Evolutionary conservation across 1,140 invertebrate genomes (phyloP).

Genomic region (Heliconius hermathena): DNA sequence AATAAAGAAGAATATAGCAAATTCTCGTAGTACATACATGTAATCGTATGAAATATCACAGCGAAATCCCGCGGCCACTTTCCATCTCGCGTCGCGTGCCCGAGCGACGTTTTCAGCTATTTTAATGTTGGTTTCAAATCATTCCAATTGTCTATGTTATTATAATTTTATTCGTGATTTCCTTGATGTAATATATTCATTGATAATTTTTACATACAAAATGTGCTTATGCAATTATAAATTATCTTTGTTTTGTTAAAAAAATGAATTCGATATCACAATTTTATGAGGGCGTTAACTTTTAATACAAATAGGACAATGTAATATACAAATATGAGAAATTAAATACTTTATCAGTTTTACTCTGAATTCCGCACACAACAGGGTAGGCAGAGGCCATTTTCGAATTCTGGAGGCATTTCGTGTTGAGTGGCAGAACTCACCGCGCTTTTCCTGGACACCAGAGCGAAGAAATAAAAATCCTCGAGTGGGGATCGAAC

Average conservation of each 20-base stretch:
- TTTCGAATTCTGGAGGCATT: too few species aligned
- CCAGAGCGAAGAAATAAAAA: too few species aligned
- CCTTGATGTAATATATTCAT: slow-evolving; percentile 3
- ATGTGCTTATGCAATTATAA: background rate
- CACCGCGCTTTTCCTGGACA: too few species aligned
- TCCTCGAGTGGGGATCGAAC: too few species aligned
- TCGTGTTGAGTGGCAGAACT: too few species aligned
- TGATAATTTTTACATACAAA: slow-evolving; percentile 4
- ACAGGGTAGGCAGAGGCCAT: too few species aligned
- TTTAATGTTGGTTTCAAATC: slow-evolving; percentile 21
- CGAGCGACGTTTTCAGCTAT: slow-evolving; percentile 6
- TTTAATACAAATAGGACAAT: background rate
- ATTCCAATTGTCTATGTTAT: slow-evolving; percentile 17
- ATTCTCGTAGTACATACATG: background rate
- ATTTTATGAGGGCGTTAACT: background rate
- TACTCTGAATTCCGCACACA: too few species aligned
- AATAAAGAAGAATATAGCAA: background rate
- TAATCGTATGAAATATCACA: slow-evolving; percentile 3
- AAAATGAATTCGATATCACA: background rate
- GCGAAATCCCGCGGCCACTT: slow-evolving; percentile 11
- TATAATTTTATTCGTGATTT: slow-evolving; percentile 16
- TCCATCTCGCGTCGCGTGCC: slow-evolving; percentile 24
- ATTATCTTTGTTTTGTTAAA: background rate
- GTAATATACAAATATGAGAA: too few species aligned
- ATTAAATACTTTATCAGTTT: background rate